phyloP scores from a whole-genome alignment of 2,113 vertebrate species.

The Cryptoleucopteryx plumbea region DNA sequence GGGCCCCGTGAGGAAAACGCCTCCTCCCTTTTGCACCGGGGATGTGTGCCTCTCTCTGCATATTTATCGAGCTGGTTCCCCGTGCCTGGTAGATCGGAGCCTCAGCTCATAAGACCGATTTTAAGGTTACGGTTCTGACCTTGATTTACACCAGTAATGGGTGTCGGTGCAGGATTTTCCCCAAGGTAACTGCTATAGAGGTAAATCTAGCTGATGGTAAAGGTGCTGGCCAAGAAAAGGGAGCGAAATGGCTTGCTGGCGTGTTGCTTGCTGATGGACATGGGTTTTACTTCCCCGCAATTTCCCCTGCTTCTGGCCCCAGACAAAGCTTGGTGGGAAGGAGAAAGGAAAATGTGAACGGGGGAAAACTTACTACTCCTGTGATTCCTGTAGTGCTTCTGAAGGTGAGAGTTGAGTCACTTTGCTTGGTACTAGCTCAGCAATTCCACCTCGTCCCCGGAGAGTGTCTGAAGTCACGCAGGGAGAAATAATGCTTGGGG shows the following conservation, averaged over 20 bases:
- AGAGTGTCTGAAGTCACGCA: conserved; percentile 27
- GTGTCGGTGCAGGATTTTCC: not conserved
- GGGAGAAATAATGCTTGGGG: conserved; percentile 35
- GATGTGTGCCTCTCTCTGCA: not conserved
- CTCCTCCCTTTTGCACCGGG: not conserved
- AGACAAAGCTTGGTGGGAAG: not conserved
- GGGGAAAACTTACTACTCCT: not conserved
- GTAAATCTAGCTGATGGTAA: not conserved
- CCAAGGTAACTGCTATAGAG: not conserved
- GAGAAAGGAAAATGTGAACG: not conserved
- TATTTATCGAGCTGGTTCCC: not conserved
- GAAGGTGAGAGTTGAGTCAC: conserved; percentile 47
- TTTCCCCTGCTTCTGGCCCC: not conserved
- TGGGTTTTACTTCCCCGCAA: not conserved
- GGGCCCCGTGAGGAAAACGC: not conserved
- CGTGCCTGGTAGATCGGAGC: not conserved
- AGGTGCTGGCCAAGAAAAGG: not conserved
- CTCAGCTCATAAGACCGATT: not conserved
- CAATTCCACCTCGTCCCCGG: conserved; percentile 14
- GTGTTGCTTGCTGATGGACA: not conserved
- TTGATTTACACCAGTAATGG: not conserved
- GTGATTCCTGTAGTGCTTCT: not conserved
- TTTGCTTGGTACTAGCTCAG: conserved; percentile 48
- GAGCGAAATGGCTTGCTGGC: accelerated
- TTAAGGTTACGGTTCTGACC: not conserved